Percentiles rank a stretch among this genome's conserved stretches.
Conservation (phyloP, 2,113 vertebrate species). For the Vireo altiloquus region DNA sequence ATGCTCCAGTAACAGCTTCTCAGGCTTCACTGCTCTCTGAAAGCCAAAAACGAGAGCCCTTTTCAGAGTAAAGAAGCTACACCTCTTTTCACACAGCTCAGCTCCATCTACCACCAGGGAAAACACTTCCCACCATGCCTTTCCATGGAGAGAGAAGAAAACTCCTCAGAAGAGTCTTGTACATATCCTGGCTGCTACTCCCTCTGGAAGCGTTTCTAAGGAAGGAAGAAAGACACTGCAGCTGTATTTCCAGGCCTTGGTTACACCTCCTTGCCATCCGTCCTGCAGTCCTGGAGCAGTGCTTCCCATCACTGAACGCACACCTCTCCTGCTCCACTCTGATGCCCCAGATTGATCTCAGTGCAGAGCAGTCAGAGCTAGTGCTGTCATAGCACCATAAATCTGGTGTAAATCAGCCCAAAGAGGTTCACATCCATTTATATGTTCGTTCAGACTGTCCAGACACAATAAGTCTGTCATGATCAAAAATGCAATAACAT, state of each 20-base stretch:
- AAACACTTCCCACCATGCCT: neutral
- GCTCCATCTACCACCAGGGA: neutral
- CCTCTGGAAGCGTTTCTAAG: neutral
- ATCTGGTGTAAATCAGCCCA: neutral
- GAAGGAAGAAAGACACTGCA: neutral
- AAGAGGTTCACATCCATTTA: neutral
- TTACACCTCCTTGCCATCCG: fast-evolving
- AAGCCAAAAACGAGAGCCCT: neutral
- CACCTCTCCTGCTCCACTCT: neutral
- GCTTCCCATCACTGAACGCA: neutral
- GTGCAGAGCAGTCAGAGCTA: neutral
- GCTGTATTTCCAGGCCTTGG: neutral
- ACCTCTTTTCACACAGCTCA: neutral
- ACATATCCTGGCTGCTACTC: neutral
- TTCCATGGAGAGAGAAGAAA: neutral
- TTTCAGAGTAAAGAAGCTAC: neutral
- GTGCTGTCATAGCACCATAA: neutral
- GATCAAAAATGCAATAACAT: neutral
- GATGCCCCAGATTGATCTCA: neutral
- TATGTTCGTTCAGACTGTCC: neutral
- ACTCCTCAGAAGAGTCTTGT: neutral
- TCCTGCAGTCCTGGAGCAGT: neutral
- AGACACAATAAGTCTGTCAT: neutral
- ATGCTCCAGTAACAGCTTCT: neutral
- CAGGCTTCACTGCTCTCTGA: neutral